Conservation (phyloP, 2,888 invertebrate species). For the Microctonus aethiopoides region DNA sequence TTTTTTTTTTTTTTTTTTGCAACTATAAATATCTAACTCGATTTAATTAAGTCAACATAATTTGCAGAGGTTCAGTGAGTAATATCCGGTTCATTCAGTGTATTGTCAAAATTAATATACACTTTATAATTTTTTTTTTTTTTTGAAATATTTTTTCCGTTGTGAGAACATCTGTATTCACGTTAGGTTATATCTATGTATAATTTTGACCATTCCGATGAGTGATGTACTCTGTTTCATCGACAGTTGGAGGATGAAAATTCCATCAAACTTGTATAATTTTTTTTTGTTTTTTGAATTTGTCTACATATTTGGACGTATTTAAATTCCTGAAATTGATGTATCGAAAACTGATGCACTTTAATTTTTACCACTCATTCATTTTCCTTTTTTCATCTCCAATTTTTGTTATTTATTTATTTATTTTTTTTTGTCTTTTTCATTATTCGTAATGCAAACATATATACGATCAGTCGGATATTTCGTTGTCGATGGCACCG, state of each 20-base stretch:
- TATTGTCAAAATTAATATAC: too few species aligned
- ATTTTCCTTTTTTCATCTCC: neutral
- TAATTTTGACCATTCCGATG: conserved; percentile 22
- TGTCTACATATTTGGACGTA: neutral
- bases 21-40: too few species aligned
- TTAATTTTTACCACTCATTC: too few species aligned
- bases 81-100: too few species aligned
- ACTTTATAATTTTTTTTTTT: neutral
- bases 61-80: too few species aligned
- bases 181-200: conserved; percentile 15
- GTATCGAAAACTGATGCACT: too few species aligned
- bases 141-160: conserved; percentile 2
- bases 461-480: conserved; percentile 36
- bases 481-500: conserved; percentile 47
- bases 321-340: neutral
- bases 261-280: conserved; percentile 30
- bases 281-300: conserved; percentile 17
- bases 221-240: conserved; percentile 17
- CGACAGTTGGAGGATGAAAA: neutral
- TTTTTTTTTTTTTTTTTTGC: too few species aligned
- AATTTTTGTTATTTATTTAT: conserved; percentile 10
- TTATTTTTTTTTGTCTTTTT: neutral
- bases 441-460: too few species aligned
- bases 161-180: conserved; percentile 17
- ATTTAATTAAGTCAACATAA: too few species aligned